Conservation (phyloP, 2,888 invertebrate species). For the Aspidiotus destructor region DNA sequence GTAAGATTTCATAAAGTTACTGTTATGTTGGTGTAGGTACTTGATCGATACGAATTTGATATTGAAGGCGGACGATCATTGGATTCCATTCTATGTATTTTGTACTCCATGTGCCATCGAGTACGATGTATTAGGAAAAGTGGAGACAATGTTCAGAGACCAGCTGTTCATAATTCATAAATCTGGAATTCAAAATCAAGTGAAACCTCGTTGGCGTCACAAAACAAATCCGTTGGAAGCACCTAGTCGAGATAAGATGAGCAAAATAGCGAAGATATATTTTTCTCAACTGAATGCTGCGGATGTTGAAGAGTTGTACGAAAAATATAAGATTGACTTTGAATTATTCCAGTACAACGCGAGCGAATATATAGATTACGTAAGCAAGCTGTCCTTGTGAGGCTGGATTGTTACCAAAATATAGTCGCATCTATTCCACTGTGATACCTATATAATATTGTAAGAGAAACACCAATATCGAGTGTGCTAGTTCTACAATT, state of each 20-base stretch:
- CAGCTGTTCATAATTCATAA: constrained; percentile 44
- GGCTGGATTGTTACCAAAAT: too few species aligned
- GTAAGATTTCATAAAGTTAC: background rate
- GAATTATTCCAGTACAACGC: constrained; percentile 47
- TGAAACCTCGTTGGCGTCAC: constrained; percentile 42
- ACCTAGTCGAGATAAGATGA: constrained; percentile 36
- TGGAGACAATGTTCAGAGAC: constrained; percentile 49
- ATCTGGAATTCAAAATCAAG: constrained; percentile 40
- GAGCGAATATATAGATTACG: constrained; percentile 41
- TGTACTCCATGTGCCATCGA: constrained; percentile 51
- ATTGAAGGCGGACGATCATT: constrained; percentile 48
- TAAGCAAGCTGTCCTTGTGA: background rate
- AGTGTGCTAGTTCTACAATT: too few species aligned
- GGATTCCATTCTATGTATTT: constrained; percentile 49
- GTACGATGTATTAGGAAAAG: constrained; percentile 50
- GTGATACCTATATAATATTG: too few species aligned
- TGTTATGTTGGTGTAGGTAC: constrained; percentile 38
- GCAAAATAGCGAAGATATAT: constrained; percentile 42
- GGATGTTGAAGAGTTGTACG: constrained; percentile 42
- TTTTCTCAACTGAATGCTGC: constrained; percentile 43
- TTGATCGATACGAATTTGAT: constrained; percentile 44
- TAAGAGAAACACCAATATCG: too few species aligned
- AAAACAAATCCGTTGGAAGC: constrained; percentile 37
- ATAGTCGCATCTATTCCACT: too few species aligned
- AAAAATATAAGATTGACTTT: constrained; percentile 47